Evolutionary conservation across 2,888 invertebrate genomes (phyloP), one percentile per base, ranked within the genome.

Genomic region (Papilio protenor): DNA sequence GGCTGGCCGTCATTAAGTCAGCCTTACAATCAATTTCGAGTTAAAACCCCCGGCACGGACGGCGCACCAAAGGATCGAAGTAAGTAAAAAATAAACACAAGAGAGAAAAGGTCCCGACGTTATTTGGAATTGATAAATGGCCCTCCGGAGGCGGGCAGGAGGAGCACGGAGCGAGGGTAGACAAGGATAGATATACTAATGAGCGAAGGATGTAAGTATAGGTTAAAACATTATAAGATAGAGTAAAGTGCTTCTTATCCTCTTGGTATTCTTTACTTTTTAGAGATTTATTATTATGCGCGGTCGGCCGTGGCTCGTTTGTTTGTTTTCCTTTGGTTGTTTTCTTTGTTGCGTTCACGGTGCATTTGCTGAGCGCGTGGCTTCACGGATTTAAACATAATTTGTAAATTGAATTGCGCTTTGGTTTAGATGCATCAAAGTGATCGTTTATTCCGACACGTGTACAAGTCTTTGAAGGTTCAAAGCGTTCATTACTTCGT

Each of bases 111-210:
- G 89, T 87, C 92, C 92, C 91, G 92, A 91, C 93, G 94, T 94
- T 94, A 94, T 94, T 94, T 94, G 92, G 94, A 92, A 93, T 94
- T 94, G 94, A 94, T 94, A 94, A 94, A 94, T 94, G 91, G 92
- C 89, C 91, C 90, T 89, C 91, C 91, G 87, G 88, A 92, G 93
- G 90, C 87, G 93, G 87, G 92, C 83, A 87, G 76, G 90, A 94
- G 83, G 80, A 85, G 87, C 90, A 92, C 84, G 83, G 84, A 92
- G 90, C 92, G 92, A 89, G 91, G 84, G 81, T 78, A 84, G 87
- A 92, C 80, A 81, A 89, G 85, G 93, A 94, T 81, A 84, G 87
- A 84, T 82, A 84, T 88, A 89, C 91, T 92, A 93, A 94, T 94
- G 93, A 94, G 91, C 89, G 86, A 88, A 87, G 88, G 88, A 87